Conservation (phyloP, 2,888 invertebrate genomes). For the Orchestes rusci region DNA sequence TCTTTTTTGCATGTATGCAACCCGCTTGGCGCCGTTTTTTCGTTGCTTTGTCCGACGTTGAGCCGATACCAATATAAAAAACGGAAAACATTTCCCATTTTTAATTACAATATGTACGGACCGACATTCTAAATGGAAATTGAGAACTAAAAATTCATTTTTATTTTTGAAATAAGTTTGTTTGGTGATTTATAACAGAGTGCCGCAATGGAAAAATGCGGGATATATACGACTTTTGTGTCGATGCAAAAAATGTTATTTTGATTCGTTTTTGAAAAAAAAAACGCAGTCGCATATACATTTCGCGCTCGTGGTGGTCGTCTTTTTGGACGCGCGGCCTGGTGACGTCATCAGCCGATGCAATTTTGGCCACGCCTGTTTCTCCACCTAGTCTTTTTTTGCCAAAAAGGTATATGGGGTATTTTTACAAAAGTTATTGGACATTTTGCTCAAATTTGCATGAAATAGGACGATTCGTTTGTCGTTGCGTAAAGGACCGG, state of each 20-base stretch:
- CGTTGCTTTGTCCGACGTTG: conserved; percentile 17
- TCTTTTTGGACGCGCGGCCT: conserved; percentile 6
- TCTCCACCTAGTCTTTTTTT: conserved; percentile 24
- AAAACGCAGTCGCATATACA: conserved; percentile 20
- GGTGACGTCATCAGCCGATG: conserved; percentile 12
- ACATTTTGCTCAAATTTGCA: conserved; percentile 14
- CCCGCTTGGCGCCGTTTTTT: conserved; percentile 15
- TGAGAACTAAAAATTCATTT: conserved; percentile 27
- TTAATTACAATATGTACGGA: conserved; percentile 27
- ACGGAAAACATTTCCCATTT: conserved; percentile 26
- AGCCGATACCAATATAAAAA: conserved; percentile 20
- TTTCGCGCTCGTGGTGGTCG: conserved; percentile 10
- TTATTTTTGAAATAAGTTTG: conserved; percentile 27
- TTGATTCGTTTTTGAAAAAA: conserved; percentile 25
- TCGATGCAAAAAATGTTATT: conserved; percentile 26
- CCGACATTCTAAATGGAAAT: conserved; percentile 27
- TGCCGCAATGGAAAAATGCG: conserved; percentile 21
- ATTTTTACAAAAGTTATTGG: conserved; percentile 21
- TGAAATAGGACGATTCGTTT: conserved; percentile 10
- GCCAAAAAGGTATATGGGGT: conserved; percentile 3
- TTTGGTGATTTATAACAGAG: conserved; percentile 25
- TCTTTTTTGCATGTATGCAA: conserved; percentile 17
- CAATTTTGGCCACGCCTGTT: conserved; percentile 15
- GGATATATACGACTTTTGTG: conserved; percentile 25
- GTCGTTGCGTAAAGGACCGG: no score